phyloP scores from a whole-genome alignment of 2,113 vertebrate species.

The Ondatra zibethicus region DNA sequence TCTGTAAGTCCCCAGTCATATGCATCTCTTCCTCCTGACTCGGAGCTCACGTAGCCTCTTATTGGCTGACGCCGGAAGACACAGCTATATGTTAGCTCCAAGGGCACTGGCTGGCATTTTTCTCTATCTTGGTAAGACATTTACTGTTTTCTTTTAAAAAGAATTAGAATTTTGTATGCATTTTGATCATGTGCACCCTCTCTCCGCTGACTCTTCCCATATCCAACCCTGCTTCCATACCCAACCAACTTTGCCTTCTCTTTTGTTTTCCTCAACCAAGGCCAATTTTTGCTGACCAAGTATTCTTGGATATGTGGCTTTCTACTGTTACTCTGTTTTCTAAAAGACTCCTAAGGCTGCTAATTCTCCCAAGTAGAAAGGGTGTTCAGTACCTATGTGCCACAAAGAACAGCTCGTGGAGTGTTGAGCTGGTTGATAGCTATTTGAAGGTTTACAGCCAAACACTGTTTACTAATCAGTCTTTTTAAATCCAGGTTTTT shows the following conservation, averaged over 20 bases:
- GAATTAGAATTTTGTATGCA: neutral
- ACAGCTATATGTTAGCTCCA: neutral
- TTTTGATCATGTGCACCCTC: neutral
- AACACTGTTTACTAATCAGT: slow-evolving; percentile 5
- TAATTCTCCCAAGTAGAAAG: neutral
- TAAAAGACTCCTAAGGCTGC: neutral
- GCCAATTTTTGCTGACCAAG: neutral
- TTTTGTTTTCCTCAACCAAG: neutral
- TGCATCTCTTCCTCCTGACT: neutral
- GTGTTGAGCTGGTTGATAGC: slow-evolving; percentile 14
- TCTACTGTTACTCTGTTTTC: neutral
- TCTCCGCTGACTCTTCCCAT: neutral
- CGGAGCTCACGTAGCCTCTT: neutral
- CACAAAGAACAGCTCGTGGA: neutral
- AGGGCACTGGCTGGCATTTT: neutral
- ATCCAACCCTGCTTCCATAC: neutral
- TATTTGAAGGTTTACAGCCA: neutral
- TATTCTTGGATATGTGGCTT: neutral
- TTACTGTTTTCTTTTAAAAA: neutral
- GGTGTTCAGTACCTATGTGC: neutral
- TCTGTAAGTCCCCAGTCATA: neutral
- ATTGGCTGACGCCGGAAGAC: neutral
- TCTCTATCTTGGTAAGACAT: neutral
- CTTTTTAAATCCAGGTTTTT: slow-evolving; percentile 6
- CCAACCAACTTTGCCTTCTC: neutral